Evolutionary conservation across 1,140 invertebrate species (phyloP).

Genomic region (Holcopasites calliopsidis): DNA sequence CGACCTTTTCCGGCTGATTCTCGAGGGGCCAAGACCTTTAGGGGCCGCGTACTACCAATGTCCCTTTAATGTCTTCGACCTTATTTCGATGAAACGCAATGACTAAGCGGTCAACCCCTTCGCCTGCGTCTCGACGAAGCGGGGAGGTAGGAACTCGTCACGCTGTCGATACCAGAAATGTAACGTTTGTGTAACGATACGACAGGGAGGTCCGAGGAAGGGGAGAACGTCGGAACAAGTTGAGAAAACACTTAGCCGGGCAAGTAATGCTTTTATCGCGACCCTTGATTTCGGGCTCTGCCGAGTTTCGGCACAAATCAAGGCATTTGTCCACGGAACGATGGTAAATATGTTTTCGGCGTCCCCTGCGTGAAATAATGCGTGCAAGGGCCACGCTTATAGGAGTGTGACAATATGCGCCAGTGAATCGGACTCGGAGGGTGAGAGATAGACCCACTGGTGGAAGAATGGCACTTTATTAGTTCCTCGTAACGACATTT

Average conservation of each 20-base stretch:
- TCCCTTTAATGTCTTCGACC: slow-evolving; percentile 1
- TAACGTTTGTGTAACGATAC: slow-evolving; percentile 43
- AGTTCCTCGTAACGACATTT: slow-evolving; percentile 38
- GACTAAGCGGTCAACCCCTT: neutral
- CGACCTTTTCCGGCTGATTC: slow-evolving; percentile 7
- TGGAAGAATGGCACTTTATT: slow-evolving; percentile 60
- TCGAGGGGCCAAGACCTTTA: slow-evolving; percentile 3
- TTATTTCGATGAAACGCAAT: neutral
- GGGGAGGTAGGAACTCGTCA: slow-evolving; percentile 24
- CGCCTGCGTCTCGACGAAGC: neutral
- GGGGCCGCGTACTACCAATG: neutral
- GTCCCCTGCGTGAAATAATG: slow-evolving; percentile 65
- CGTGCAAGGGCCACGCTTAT: slow-evolving; percentile 35
- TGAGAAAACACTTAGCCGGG: slow-evolving; percentile 69
- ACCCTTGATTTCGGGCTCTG: slow-evolving; percentile 64
- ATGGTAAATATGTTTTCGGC: slow-evolving; percentile 72
- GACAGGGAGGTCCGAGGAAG: slow-evolving; percentile 19
- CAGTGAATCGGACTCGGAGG: slow-evolving; percentile 33
- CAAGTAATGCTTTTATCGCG: slow-evolving; percentile 72
- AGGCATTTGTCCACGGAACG: slow-evolving; percentile 69
- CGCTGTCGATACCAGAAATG: slow-evolving; percentile 57
- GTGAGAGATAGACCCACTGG: slow-evolving; percentile 54
- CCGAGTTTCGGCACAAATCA: slow-evolving; percentile 71
- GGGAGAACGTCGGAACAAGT: slow-evolving; percentile 50
- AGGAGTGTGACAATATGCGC: slow-evolving; percentile 59